These are phyloP conservation scores for Sericinus montela DNA, from an alignment of 2,888 invertebrate species.

Conservation along the genomic window DNA sequence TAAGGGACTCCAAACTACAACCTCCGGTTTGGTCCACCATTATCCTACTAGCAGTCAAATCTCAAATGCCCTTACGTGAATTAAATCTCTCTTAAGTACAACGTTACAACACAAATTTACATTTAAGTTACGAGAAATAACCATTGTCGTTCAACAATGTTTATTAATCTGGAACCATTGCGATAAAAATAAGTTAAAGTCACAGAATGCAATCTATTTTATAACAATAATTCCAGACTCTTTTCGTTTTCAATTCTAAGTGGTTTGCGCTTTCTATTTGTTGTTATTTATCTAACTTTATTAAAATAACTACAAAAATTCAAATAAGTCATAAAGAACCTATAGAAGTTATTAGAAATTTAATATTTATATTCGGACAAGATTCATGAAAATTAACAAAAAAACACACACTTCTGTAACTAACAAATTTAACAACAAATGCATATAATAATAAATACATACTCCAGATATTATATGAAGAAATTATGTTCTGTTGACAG, in stretches of 20 bases:
- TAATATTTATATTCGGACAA: too few relatives aligned
- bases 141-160: background rate
- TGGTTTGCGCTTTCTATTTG: background rate
- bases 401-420: too few relatives aligned
- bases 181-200: background rate
- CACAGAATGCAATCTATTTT: background rate
- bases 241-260: constrained; percentile 16
- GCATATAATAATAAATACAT: too few relatives aligned
- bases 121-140: background rate
- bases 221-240: background rate
- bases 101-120: constrained; percentile 1
- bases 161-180: background rate
- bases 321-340: too few relatives aligned
- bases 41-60: background rate
- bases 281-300: too few relatives aligned
- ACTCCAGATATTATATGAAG: too few relatives aligned
- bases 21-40: constrained; percentile 8
- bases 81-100: constrained; percentile 1
- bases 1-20: constrained; percentile 6
- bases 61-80: background rate
- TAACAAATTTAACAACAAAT: too few relatives aligned
- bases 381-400: too few relatives aligned
- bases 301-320: too few relatives aligned
- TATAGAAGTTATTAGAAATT: too few relatives aligned
- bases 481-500: too few relatives aligned